A percentile compares a stretch with the other conserved stretches of the same genome.
Conservation (phyloP, 2,113 vertebrate species). For the Chauna torquata region DNA sequence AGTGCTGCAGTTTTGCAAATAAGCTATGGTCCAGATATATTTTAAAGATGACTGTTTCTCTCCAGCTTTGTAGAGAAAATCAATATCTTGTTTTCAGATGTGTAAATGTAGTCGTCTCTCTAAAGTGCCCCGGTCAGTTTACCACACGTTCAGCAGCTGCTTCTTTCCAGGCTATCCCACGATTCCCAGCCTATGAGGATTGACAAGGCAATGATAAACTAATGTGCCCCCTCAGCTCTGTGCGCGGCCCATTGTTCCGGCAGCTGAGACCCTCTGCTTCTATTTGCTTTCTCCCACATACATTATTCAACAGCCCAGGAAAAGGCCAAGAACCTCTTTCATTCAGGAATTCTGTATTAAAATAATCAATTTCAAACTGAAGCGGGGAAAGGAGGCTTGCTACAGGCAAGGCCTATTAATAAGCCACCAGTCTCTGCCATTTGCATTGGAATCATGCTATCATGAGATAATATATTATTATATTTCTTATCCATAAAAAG, state of each 20-base stretch:
- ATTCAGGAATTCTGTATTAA: conserved; percentile 99
- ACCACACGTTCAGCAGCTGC: conserved; percentile 95
- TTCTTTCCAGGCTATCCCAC: conserved; percentile 90
- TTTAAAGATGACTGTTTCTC: conserved; percentile 65
- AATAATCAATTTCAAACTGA: conserved; percentile 98
- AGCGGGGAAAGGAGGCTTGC: conserved; percentile 80
- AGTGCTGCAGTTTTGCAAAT: not conserved
- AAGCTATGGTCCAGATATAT: conserved; percentile 31
- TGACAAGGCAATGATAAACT: conserved; percentile 99
- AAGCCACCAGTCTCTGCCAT: conserved; percentile 80
- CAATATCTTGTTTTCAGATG: conserved; percentile 84
- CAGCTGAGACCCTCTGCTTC: conserved; percentile 96
- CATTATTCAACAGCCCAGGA: conserved; percentile 99
- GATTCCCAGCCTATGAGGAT: conserved; percentile 97
- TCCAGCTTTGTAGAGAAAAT: conserved; percentile 74
- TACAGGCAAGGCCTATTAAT: conserved; percentile 79
- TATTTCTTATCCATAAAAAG: conserved; percentile 65
- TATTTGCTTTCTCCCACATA: conserved; percentile 99
- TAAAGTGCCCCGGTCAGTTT: conserved; percentile 82
- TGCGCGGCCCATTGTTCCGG: conserved; percentile 93
- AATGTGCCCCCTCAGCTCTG: conserved; percentile 95
- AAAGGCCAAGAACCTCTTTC: conserved; percentile 95
- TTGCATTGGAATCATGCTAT: conserved; percentile 77
- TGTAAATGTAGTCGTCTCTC: conserved; percentile 81
- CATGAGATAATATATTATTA: conserved; percentile 73